Evolutionary conservation across 2,888 invertebrate species (phyloP).

Genomic region (Congeria kusceri): DNA sequence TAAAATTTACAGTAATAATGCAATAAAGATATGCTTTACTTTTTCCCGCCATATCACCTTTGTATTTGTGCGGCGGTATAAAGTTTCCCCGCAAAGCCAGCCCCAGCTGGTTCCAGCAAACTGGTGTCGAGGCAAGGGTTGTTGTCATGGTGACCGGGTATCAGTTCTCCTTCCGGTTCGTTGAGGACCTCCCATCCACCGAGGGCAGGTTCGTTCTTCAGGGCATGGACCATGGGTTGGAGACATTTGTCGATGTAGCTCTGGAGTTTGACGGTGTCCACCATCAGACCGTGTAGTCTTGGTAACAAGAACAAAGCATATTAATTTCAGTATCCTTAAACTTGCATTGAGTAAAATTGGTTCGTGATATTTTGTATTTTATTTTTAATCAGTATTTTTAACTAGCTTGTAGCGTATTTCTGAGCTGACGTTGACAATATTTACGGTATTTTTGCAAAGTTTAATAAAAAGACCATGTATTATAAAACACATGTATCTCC

Average conservation of each 20-base stretch:
- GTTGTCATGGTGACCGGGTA: slow-evolving; percentile 49
- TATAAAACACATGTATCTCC: too few relatives aligned
- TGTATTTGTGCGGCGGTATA: slow-evolving; percentile 70
- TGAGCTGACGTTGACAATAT: too few relatives aligned
- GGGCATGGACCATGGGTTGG: slow-evolving; percentile 72
- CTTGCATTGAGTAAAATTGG: too few relatives aligned
- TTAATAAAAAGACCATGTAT: too few relatives aligned
- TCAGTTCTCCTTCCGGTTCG: slow-evolving; percentile 77
- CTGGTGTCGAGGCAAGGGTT: slow-evolving; percentile 76
- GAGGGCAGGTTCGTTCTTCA: slow-evolving; percentile 75
- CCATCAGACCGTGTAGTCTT: slow-evolving; percentile 63
- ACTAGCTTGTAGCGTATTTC: too few relatives aligned
- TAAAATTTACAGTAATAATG: too few relatives aligned
- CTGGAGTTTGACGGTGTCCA: slow-evolving; percentile 75
- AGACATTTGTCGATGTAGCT: slow-evolving; percentile 77
- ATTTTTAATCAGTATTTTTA: too few relatives aligned
- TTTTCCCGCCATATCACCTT: slow-evolving; percentile 65
- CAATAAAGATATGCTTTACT: too few relatives aligned
- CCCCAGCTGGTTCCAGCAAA: slow-evolving; percentile 68
- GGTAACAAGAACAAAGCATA: too few relatives aligned
- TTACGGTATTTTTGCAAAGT: too few relatives aligned
- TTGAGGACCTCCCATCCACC: slow-evolving; percentile 82
- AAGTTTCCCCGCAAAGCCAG: slow-evolving; percentile 75
- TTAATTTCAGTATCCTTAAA: too few relatives aligned
- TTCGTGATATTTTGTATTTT: too few relatives aligned